Evolutionary conservation across 2,888 invertebrate genomes (phyloP), one percentile per base, ranked within the genome.

Genomic region (Cephus rjabovi): DNA sequence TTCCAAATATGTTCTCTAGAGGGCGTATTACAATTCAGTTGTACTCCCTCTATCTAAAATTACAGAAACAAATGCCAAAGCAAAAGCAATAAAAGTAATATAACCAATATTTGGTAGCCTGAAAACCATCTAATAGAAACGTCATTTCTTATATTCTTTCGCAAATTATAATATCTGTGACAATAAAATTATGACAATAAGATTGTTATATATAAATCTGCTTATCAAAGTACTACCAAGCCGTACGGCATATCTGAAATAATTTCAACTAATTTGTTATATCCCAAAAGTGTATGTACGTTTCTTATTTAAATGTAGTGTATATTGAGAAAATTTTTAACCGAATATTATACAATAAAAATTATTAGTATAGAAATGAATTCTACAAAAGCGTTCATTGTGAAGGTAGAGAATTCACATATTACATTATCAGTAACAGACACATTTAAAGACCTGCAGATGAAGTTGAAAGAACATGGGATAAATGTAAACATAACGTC

Each of bases 401-500:
- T 77, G 33, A 77, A 77, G 15, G 69, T 77, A 56, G 77, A 77
- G 12, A 34, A 69, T 15, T 31, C 6, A 30, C 69, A 77, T 74
- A 75, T 77, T 23, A 56, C 75, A 30, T 35, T 77, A 15, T 69
- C 33, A 37, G 37, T 31, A n/a, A 12, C 35, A 35, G 77, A 77
- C 34, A 75, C 75, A 23, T 77, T 77, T 40, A 71, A 75, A 75
- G 77, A 75, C 23, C 75, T 77, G 0, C 74, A 35, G 40, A 34
- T 70, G 56, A 77, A 75, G 33, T 40, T 77, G 34, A 31, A 77
- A n/a, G 30, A 75, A 11, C 15, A 68, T 69, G 35, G 70, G 12
- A n/a, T 75, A 4, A 4, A 77, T 31, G 70, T 77, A 15, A 74
- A 77, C 56, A 34, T 75, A 69, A 40, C 12, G 30, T 75, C 77